These are phyloP conservation scores for Pelmatolapia mariae DNA, from an alignment of 2,113 vertebrate species.

Conservation along the genomic window DNA sequence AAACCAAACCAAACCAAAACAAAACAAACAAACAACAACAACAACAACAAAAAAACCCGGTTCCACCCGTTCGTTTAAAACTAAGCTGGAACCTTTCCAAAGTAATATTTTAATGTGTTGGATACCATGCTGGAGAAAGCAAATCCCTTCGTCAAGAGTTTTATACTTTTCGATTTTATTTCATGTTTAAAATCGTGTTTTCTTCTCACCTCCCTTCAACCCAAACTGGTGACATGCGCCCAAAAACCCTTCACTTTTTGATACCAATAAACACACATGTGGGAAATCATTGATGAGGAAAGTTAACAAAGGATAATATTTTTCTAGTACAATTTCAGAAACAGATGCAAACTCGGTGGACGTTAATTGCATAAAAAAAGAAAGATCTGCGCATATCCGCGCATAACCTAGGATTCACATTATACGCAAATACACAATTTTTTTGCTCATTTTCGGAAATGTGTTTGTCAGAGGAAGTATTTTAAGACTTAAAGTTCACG, in stretches of 20 bases:
- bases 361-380: background rate
- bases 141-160: background rate
- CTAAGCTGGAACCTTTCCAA: background rate
- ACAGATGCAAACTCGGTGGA: background rate
- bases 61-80: background rate
- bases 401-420: background rate
- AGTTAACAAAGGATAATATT: background rate
- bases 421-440: background rate
- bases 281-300: background rate
- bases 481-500: background rate
- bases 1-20: background rate
- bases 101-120: background rate
- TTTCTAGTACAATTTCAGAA: background rate
- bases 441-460: background rate
- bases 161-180: background rate
- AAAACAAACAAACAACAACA: background rate
- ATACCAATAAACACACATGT: background rate
- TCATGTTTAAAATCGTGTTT: background rate
- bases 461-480: background rate
- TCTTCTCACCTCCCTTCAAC: background rate
- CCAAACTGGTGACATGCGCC: constrained; percentile 4
- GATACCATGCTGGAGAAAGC: background rate
- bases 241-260: background rate
- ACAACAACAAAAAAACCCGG: rapidly evolving
- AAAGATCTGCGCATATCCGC: background rate